Conservation (phyloP, 2,888 invertebrate genomes). For the Augochlorella aurata region DNA sequence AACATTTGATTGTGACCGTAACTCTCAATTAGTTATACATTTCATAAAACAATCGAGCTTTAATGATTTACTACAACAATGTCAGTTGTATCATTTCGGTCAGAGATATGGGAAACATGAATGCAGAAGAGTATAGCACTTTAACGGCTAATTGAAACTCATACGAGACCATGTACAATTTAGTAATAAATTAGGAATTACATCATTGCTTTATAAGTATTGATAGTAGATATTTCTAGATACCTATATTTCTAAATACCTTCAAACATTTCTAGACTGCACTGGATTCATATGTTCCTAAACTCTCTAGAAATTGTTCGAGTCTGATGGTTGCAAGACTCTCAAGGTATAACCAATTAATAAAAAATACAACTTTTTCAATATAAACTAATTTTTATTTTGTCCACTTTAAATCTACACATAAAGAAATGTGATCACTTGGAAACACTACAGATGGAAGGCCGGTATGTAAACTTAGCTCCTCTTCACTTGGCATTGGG, state of each 20-base stretch:
- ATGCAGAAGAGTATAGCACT: conserved; percentile 3
- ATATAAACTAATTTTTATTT: conserved; percentile 42
- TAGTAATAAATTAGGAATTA: conserved; percentile 17
- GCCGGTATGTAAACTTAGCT: conserved; percentile 88
- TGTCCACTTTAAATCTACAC: conserved; percentile 89
- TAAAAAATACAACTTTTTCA: neutral
- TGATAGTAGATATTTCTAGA: neutral
- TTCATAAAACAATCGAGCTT: conserved; percentile 3
- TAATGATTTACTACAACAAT: neutral
- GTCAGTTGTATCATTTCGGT: neutral
- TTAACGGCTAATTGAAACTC: neutral
- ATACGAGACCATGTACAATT: conserved; percentile 12
- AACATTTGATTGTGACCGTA: neutral
- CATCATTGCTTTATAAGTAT: conserved; percentile 13
- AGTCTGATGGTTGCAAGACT: neutral
- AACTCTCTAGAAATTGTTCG: neutral
- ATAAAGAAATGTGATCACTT: conserved; percentile 95
- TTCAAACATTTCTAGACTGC: neutral
- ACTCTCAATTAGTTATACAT: neutral
- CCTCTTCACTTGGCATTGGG: conserved; percentile 91
- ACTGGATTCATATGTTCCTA: neutral
- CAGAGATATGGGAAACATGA: neutral
- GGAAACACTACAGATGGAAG: conserved; percentile 95
- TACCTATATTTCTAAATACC: neutral
- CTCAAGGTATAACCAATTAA: neutral